These are phyloP conservation scores for Pelosia muscerda DNA, from an alignment of 2,888 invertebrate species.

Conservation along the genomic window DNA sequence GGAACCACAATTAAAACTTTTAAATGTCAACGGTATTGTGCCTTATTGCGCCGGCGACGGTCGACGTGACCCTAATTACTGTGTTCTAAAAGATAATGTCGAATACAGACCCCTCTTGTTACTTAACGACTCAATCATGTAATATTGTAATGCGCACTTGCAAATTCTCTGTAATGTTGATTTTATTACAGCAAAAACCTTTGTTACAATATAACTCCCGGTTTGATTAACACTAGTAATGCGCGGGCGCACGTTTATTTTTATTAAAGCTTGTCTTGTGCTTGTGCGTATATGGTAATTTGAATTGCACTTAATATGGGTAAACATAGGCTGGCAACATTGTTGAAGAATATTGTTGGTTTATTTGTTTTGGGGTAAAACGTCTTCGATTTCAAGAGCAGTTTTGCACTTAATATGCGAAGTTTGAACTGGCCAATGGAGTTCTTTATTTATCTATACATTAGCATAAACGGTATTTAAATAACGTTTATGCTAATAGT, in stretches of 20 bases:
- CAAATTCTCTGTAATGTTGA: conserved; percentile 55
- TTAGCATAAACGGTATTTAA: neutral
- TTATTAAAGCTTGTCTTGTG: conserved; percentile 24
- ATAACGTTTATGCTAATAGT: neutral
- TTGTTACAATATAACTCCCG: conserved; percentile 49
- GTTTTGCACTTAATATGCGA: conserved; percentile 3
- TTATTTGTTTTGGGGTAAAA: neutral
- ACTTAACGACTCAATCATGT: conserved; percentile 66
- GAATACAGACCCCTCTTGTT: conserved; percentile 50
- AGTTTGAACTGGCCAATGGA: neutral
- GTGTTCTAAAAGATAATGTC: conserved; percentile 57
- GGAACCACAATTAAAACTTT: neutral
- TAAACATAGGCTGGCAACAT: conserved; percentile 21
- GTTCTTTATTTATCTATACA: neutral
- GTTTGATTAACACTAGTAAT: conserved; percentile 36
- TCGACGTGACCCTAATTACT: conserved; percentile 62
- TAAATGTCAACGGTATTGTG: conserved; percentile 30
- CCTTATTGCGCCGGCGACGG: conserved; percentile 11
- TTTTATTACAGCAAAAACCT: conserved; percentile 61
- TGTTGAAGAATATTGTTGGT: conserved; percentile 8
- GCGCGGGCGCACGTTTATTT: conserved; percentile 14
- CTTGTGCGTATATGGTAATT: conserved; percentile 32
- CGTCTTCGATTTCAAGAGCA: conserved; percentile 3
- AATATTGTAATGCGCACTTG: conserved; percentile 52
- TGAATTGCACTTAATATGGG: conserved; percentile 21